These are phyloP conservation scores for Spodoptera picta DNA, from an alignment of 2,888 invertebrate genomes.

Conservation along the genomic window DNA sequence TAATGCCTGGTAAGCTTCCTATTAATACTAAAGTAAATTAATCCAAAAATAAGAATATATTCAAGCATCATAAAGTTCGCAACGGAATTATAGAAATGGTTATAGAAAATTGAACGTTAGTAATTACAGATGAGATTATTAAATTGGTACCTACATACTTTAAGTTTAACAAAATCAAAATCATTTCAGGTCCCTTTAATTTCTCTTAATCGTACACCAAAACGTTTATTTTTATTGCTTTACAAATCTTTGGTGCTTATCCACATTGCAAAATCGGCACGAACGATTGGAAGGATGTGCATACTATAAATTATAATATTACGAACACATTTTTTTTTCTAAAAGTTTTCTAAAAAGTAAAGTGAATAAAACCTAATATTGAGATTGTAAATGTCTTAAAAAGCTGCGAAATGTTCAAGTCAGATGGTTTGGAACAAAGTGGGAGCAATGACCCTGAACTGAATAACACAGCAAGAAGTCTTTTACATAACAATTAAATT, in stretches of 20 bases:
- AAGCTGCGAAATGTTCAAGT: constrained; percentile 84
- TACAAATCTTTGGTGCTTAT: constrained; percentile 88
- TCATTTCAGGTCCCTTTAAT: constrained; percentile 88
- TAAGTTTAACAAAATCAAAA: constrained; percentile 83
- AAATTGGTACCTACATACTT: constrained; percentile 86
- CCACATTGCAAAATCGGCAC: constrained; percentile 85
- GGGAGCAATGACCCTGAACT: constrained; percentile 32
- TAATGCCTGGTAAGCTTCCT: constrained; percentile 69
- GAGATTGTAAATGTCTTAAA: constrained; percentile 85
- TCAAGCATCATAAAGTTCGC: constrained; percentile 71
- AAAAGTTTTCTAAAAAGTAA: constrained; percentile 78
- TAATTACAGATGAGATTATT: constrained; percentile 86
- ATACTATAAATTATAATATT: constrained; percentile 75
- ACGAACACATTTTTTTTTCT: constrained; percentile 85
- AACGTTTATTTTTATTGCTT: constrained; percentile 77
- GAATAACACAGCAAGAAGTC: constrained; percentile 18
- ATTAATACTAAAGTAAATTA: constrained; percentile 79
- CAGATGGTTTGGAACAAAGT: constrained; percentile 76
- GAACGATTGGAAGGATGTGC: constrained; percentile 78
- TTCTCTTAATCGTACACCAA: constrained; percentile 88
- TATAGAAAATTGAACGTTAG: constrained; percentile 76
- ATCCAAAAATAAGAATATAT: constrained; percentile 81
- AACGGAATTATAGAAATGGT: constrained; percentile 77
- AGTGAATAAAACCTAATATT: constrained; percentile 82
- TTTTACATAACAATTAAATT: constrained; percentile 20